Percentiles rank a stretch among this genome's conserved stretches.
Evolutionary conservation across 2,113 vertebrate genomes (phyloP).

Genomic region (Xenopus laevis): DNA sequence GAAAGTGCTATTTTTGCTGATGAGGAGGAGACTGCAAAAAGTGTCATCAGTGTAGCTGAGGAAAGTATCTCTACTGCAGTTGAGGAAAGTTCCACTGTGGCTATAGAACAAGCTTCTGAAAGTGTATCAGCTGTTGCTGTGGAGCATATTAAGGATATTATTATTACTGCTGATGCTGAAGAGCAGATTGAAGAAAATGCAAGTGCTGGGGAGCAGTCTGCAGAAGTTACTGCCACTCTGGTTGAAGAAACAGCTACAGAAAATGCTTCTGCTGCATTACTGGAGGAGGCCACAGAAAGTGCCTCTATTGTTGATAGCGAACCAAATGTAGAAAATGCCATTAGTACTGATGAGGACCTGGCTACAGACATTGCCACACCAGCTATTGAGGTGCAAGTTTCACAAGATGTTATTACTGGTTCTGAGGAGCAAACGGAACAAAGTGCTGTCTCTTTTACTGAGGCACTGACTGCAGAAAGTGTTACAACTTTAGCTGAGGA

Average conservation of each 20-base stretch:
- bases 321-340: no score
- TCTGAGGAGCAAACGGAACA: neutral
- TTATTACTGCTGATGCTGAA: neutral
- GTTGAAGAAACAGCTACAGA: neutral
- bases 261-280: conserved; percentile 9
- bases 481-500: neutral
- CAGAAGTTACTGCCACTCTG: neutral
- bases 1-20: neutral
- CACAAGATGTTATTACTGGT: neutral
- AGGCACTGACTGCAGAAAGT: neutral
- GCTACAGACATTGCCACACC: neutral
- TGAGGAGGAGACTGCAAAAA: neutral
- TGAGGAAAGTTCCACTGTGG: neutral
- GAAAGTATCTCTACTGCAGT: neutral
- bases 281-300: conserved; percentile 49
- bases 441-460: neutral
- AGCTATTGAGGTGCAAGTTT: neutral
- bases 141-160: neutral
- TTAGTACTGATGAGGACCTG: neutral
- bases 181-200: conserved; percentile 32
- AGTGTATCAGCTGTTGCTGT: neutral
- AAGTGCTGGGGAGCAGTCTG: conserved; percentile 22
- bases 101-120: neutral
- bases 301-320: neutral
- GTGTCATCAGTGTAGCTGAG: neutral